Base-by-base conservation (phyloP, 2,888 invertebrate genomes). In the Polietes domitor region DNA sequence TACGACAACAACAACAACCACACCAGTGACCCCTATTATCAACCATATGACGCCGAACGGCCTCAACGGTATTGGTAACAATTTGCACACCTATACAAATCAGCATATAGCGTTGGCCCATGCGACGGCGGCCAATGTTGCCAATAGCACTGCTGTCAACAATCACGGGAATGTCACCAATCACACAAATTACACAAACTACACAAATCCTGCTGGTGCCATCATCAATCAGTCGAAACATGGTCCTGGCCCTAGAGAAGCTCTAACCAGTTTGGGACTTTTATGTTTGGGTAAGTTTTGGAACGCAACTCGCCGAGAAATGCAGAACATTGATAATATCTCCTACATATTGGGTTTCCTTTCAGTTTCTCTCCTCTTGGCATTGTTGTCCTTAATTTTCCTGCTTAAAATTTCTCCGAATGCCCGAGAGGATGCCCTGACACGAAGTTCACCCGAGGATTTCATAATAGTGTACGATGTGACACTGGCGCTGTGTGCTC, bases 401-500 rank as follows among this genome's bases (percentile, higher is more conserved):
- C 93, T 97, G 86, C 93, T 97, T 89, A 96, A 97, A 93, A 96
- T 97, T 90, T 96, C 97, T 12, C 93, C 94, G 90, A 92, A 92
- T 92, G 90, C 94, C 92, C 89, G 93, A 92, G 90, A 92, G 78
- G 90, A 92, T 72, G 90, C 91, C 41, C 82, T 91, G 70, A 90
- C 90, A 70, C 90, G 91, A 89, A 87, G 94, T 94, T 89, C 94
- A 93, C 94, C 94, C 28, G 97, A 97, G 90, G 97, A 97, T 91
- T 97, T 97, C 91, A 95, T 96, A 82, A 96, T 97, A 88, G 97
- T 98, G 86, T 96, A 97, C 92, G 98, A 98, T 94, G 98, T 98
- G 90, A 97, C 97, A 72, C 94, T 98, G 91, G 97, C 97, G 37
- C 93, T 98, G 90, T 96, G 97, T 91, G 97, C 97, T 82, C 94